Conservation (phyloP, 2,797 vertebrate species). For the Chelon labrosus region DNA sequence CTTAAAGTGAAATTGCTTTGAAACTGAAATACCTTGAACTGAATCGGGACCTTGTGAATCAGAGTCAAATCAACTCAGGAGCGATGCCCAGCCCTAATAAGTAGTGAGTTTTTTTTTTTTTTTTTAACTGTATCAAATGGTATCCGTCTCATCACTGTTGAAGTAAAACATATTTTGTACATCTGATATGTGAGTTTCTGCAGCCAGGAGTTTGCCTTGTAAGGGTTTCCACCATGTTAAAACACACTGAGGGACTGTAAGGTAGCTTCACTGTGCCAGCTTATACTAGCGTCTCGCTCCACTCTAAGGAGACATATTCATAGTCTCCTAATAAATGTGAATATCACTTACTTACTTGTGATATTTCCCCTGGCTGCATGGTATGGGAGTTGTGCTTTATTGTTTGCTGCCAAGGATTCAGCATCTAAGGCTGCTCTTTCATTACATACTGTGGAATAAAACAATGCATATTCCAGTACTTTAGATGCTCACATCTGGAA, state of each 20-base stretch:
- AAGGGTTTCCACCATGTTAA: too few relatives aligned
- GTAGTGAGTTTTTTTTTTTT: too few relatives aligned
- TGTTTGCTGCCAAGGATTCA: background rate
- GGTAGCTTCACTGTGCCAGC: background rate
- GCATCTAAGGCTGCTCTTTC: background rate
- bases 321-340: background rate
- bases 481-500: background rate
- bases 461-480: background rate
- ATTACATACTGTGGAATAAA: background rate
- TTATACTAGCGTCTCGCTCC: conserved; percentile 11
- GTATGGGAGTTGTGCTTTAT: background rate
- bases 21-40: too few relatives aligned
- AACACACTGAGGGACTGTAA: background rate
- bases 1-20: too few relatives aligned
- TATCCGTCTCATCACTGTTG: too few relatives aligned
- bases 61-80: too few relatives aligned
- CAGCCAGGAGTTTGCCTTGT: too few relatives aligned
- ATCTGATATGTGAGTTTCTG: too few relatives aligned
- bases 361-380: background rate
- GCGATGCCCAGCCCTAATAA: too few relatives aligned
- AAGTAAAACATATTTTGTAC: too few relatives aligned
- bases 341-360: background rate
- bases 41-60: too few relatives aligned
- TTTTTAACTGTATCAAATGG: too few relatives aligned
- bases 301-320: conserved; percentile 13